These are phyloP conservation scores for Adelognathus sp. DNA, from an alignment of 2,888 invertebrate genomes.

Conservation along the genomic window DNA sequence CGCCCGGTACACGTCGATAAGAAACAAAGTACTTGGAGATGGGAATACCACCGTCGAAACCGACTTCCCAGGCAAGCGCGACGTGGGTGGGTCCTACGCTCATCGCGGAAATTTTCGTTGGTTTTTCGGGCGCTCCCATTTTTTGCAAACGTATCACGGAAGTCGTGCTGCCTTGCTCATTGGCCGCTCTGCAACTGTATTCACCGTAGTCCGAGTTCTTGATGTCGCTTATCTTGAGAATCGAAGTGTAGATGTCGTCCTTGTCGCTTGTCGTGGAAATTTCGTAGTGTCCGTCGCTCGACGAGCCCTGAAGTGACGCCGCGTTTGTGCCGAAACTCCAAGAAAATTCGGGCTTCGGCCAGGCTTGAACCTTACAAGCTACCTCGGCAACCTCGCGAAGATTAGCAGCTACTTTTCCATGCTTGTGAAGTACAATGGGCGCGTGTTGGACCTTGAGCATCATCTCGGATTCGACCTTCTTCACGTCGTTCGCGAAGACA, in stretches of 20 bases:
- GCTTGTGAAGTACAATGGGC: constrained; percentile 92
- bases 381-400: constrained; percentile 92
- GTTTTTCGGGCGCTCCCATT: constrained; percentile 94
- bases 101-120: constrained; percentile 87
- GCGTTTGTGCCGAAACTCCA: constrained; percentile 92
- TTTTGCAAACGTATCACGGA: constrained; percentile 91
- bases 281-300: constrained; percentile 92
- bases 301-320: constrained; percentile 88
- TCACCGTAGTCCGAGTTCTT: constrained; percentile 94
- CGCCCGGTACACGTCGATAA: constrained; percentile 87
- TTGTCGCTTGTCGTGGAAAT: constrained; percentile 91
- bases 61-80: constrained; percentile 92
- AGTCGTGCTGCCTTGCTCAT: constrained; percentile 89
- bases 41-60: constrained; percentile 94
- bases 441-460: constrained; percentile 95
- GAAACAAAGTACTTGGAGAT: constrained; percentile 95
- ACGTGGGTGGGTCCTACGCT: constrained; percentile 91
- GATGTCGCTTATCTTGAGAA: constrained; percentile 88
- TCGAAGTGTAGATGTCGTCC: constrained; percentile 93
- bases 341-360: constrained; percentile 95
- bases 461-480: constrained; percentile 93
- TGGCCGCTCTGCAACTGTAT: constrained; percentile 94
- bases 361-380: constrained; percentile 94
- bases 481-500: constrained; percentile 94
- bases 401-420: constrained; percentile 94